Base-by-base conservation (phyloP, 53 echinoderm and acorn worm species). In the Paracentrotus lividus region DNA sequence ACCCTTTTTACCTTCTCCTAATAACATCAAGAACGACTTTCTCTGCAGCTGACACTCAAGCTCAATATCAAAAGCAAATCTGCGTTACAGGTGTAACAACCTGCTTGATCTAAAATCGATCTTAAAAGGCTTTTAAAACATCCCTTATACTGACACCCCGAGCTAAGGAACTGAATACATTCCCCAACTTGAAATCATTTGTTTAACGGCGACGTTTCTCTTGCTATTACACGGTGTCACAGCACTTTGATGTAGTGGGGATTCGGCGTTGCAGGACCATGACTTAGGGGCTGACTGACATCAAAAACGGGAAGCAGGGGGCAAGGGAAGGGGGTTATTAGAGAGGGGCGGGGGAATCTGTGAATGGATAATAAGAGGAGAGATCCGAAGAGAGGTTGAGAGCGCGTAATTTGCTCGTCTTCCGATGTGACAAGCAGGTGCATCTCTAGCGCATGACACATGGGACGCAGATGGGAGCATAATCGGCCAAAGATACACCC, bases 11-110 rank as follows among this genome's bases (percentile, higher is more conserved):
- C 12, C 14, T 47, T 26, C 12, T 81, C 47, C 26, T 81, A 81
- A 45, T 47, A n/a, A n/a, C n/a, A n/a, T n/a, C n/a, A n/a, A n/a
- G n/a, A n/a, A n/a, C 47, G 49, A 10, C 47, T 38, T 9, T 26
- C 26, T 47, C 33, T 47, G 9, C 49, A 81, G 81, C 81, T 81
- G 81, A 81, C 81, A 81, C 47, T 81, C 7, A 45, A 45, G 47
- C 57, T 86, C 86, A 55, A 21, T 86, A 86, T 53, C 86, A 86
- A 86, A 86, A 26, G 53, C 55, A 86, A 54, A 15, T 21, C 86
- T 38, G 65, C 43, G 7, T 89, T 65, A 64, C 89, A 89, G 89
- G 89, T 89, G 89, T 14, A 89, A 89, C 89, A 89, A 89, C 89
- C 56, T 53, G 33, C 86, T 38, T 55, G 16, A 55, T 86, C 38